Evolutionary conservation across 1,140 invertebrate species (phyloP), one percentile per base, ranked within the genome.

Genomic region (Thaumatotibia leucotreta): DNA sequence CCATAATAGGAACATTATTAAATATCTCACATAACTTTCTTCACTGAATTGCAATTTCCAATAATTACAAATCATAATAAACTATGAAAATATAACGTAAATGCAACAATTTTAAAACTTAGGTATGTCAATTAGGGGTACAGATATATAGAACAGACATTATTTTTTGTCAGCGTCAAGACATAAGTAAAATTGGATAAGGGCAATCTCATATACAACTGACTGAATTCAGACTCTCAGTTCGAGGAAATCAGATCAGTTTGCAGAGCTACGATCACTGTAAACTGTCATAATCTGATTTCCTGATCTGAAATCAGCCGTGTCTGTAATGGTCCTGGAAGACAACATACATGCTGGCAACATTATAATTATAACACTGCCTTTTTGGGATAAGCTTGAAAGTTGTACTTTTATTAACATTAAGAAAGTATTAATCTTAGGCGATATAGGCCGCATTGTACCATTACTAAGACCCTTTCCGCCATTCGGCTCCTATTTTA

Each of bases 1-100:
- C 82, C 82, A 58, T 79, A 77, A 67, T 76, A 86, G 82, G 82
- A 84, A 86, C 82, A 75, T 83, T 80, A 78, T 74, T 70, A 64
- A 54, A 65, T 70, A 73, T 69, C 64, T 72, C 45, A 65, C 62
- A 68, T 33, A 65, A 65, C 17, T 63, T 66, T 66, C 65, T 14
- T 39, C 62, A 71, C 73, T 70, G 65, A 67, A 75, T 61, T 72
- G 62, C 17, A 45, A 54, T 20, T 50, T 50, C 11, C 6, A 10
- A 23, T 49, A 4, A 49, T 54, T 54, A 24, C 20, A 61, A 61
- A 32, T 33, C n/a, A 61, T 61, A 61, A 61, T 61, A 61, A 2
- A 32, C 58, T 31, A 61, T 31, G 27, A 61, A 61, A 61, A 61
- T 54, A 54, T 24, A 54, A 54, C 50, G 50, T 54, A 54, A 54